Evolutionary conservation across 2,888 invertebrate species (phyloP).

Genomic region (Eupithecia exiguata): DNA sequence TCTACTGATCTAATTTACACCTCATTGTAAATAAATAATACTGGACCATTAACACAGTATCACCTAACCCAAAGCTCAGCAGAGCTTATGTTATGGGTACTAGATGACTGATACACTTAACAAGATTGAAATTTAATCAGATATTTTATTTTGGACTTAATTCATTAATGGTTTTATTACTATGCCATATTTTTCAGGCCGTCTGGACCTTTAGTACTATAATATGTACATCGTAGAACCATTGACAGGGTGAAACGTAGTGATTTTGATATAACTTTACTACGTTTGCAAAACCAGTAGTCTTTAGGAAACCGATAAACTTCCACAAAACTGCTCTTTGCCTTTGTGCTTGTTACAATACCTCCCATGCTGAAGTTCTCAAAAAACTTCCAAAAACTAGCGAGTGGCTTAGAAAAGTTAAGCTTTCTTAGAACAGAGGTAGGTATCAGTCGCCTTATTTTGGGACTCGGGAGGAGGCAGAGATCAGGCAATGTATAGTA

Average conservation of each 20-base stretch:
- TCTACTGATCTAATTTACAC: not conserved
- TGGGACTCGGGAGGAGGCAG: not conserved
- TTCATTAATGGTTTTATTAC: too few species aligned
- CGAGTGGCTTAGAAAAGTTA: not conserved
- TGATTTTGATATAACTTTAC: slow-evolving; percentile 14
- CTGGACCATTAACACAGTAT: too few species aligned
- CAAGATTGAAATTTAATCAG: too few species aligned
- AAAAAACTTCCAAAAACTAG: slow-evolving; percentile 35
- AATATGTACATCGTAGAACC: too few species aligned
- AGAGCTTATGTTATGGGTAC: too few species aligned
- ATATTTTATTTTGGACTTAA: too few species aligned
- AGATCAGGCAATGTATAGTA: not conserved
- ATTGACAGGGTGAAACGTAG: not conserved
- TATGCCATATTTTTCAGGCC: not conserved
- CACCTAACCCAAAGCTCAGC: too few species aligned
- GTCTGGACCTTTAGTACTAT: too few species aligned
- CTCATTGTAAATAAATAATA: too few species aligned
- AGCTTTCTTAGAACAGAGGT: not conserved
- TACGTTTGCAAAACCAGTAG: slow-evolving; percentile 39
- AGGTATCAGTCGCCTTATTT: not conserved
- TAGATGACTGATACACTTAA: too few species aligned
- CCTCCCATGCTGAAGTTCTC: slow-evolving; percentile 45
- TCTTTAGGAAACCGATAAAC: slow-evolving; percentile 58
- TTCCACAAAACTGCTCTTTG: slow-evolving; percentile 57
- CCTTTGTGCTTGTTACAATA: slow-evolving; percentile 53